Base-by-base conservation (phyloP, 2,888 invertebrate species). In the Aethes cnicana region DNA sequence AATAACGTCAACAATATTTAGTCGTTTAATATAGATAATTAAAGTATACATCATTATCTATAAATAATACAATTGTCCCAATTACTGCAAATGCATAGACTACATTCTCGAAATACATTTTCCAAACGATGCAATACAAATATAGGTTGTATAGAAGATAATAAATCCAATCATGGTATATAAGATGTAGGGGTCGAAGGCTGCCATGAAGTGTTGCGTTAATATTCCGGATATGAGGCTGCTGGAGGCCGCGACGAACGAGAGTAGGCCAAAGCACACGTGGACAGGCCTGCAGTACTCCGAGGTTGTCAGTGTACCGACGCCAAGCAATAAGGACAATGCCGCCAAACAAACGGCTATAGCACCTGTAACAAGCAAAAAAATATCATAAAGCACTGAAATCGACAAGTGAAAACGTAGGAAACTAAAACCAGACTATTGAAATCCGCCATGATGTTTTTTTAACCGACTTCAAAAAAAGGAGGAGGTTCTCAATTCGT, bases 231-330 rank as follows among this genome's bases (percentile, higher is more conserved):
- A 62, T 25, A 66, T 66, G 2, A 79, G 36, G 47, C 72, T 67
- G 7, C 77, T 14, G 3, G 75, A 68, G 14, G 81, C 74, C 53
- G 63, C 12, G 2, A 72, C 12, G 48, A 79, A 80, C 1, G 79
- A 61, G 4, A 63, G 53, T 21, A 78, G 61, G n/a, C 78, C 81
- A 21, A 74, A 54, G 4, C 56, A 26, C 41, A 70, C 50, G 48
- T 82, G 81, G 0, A 63, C 2, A 2, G 67, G 46, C 49, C 63
- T 59, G 4, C 62, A 30, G 48, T 53, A 4, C 43, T 46, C 3
- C 48, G 53, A 4, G n/a, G n/a, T n/a, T n/a, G n/a, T n/a, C n/a
- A n/a, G n/a, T n/a, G n/a, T n/a, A n/a, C n/a, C n/a, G n/a, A n/a
- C n/a, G n/a, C n/a, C n/a, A n/a, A n/a, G n/a, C n/a, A n/a, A n/a